A percentile compares a stretch with the other conserved stretches of the same genome.
Conservation (phyloP, 92 coral and sea anemone genomes). For the Desmophyllum pertusum region DNA sequence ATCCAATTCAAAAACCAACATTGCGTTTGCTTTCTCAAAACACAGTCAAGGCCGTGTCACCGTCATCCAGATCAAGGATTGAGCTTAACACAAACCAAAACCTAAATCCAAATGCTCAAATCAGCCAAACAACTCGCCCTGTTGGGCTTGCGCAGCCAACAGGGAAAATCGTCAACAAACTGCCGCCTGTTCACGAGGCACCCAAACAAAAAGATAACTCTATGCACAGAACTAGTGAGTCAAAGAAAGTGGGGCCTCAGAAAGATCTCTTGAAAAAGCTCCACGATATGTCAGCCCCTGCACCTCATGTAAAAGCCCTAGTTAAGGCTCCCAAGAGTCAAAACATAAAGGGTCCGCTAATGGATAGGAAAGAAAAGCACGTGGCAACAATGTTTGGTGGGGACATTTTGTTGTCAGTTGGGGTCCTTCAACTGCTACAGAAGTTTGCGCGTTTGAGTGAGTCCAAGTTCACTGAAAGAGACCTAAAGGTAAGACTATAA, state of each 20-base stretch:
- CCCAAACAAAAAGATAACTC: background rate
- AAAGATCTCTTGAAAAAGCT: constrained; percentile 22
- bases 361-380: constrained; percentile 40
- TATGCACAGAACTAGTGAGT: background rate
- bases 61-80: constrained; percentile 22
- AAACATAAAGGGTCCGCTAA: background rate
- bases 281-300: constrained; percentile 10
- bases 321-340: constrained; percentile 13
- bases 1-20: constrained; percentile 23
- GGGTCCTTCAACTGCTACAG: constrained; percentile 52
- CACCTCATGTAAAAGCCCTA: background rate
- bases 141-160: background rate
- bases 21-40: background rate
- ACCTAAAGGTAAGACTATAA: constrained; percentile 20
- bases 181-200: background rate
- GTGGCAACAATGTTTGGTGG: constrained; percentile 97
- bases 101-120: background rate
- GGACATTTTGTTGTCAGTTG: constrained; percentile 85
- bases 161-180: background rate
- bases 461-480: constrained; percentile 9
- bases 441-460: constrained; percentile 15
- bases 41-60: background rate
- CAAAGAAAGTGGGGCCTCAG: constrained; percentile 9
- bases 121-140: background rate
- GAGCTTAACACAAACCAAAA: background rate